Percentiles rank a stretch among this genome's conserved stretches.
Conservation (phyloP, 2,888 invertebrate genomes). For the Tipula confusa region DNA sequence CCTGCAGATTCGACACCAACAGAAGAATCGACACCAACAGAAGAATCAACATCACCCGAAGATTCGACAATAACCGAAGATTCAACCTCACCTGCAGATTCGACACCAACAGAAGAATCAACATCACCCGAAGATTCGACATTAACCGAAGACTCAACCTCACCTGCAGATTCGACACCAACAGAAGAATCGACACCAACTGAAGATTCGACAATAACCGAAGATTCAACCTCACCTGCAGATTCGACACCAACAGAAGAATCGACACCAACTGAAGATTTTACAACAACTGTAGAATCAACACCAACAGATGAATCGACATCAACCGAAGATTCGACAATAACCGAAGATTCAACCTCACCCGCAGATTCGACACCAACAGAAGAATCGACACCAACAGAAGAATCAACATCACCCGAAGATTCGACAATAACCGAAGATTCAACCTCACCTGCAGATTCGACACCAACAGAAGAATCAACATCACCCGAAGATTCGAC, state of each 20-base stretch:
- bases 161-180: not conserved
- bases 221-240: not conserved
- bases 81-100: not conserved
- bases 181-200: not conserved
- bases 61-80: not conserved
- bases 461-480: not conserved
- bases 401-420: not conserved
- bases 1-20: not conserved
- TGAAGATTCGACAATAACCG: not conserved
- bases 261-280: not conserved
- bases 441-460: not conserved
- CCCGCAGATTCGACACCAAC: not conserved
- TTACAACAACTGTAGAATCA: not conserved
- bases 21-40: not conserved
- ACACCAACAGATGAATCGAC: not conserved
- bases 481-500: not conserved
- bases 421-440: not conserved
- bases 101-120: not conserved
- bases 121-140: no score
- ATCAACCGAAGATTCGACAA: not conserved
- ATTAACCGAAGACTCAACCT: not conserved
- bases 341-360: not conserved
- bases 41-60: not conserved
- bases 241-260: not conserved
- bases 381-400: not conserved